Conservation (phyloP, 1,140 invertebrate species). For the Copidosoma floridanum region DNA sequence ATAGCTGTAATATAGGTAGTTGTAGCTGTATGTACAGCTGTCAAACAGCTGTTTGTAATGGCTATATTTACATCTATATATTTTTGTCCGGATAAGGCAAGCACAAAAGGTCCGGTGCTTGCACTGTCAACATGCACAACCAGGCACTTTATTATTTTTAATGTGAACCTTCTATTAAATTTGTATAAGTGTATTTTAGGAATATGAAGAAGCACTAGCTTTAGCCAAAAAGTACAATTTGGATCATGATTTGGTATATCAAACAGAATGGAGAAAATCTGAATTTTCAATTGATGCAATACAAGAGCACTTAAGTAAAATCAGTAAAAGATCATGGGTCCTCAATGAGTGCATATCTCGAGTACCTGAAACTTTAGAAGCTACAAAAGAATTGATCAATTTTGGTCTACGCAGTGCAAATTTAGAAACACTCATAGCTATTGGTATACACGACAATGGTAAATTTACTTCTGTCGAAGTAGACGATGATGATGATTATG, state of each 20-base stretch:
- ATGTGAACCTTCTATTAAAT: slow-evolving; percentile 49
- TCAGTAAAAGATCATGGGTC: slow-evolving; percentile 79
- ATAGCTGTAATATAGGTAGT: too few relatives aligned
- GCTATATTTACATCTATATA: too few relatives aligned
- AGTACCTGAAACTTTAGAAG: slow-evolving; percentile 71
- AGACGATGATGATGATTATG: slow-evolving; percentile 38
- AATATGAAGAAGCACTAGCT: slow-evolving; percentile 75
- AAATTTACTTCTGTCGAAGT: slow-evolving; percentile 37
- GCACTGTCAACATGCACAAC: too few relatives aligned
- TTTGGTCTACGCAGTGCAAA: slow-evolving; percentile 73
- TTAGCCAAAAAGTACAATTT: slow-evolving; percentile 72
- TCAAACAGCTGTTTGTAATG: too few relatives aligned
- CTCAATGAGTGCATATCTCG: slow-evolving; percentile 77
- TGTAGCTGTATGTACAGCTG: too few relatives aligned
- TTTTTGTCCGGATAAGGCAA: too few relatives aligned
- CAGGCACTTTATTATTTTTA: too few relatives aligned
- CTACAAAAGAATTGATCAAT: slow-evolving; percentile 70
- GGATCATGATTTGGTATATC: slow-evolving; percentile 79
- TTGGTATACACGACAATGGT: slow-evolving; percentile 49
- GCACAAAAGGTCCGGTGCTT: too few relatives aligned
- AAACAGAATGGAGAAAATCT: slow-evolving; percentile 77
- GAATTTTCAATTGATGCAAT: slow-evolving; percentile 72
- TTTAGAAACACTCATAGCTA: slow-evolving; percentile 62
- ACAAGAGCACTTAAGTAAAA: slow-evolving; percentile 77
- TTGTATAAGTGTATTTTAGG: slow-evolving; percentile 50